Base-by-base conservation (phyloP, 2,113 vertebrate species). In the Planiliza haematocheilus region DNA sequence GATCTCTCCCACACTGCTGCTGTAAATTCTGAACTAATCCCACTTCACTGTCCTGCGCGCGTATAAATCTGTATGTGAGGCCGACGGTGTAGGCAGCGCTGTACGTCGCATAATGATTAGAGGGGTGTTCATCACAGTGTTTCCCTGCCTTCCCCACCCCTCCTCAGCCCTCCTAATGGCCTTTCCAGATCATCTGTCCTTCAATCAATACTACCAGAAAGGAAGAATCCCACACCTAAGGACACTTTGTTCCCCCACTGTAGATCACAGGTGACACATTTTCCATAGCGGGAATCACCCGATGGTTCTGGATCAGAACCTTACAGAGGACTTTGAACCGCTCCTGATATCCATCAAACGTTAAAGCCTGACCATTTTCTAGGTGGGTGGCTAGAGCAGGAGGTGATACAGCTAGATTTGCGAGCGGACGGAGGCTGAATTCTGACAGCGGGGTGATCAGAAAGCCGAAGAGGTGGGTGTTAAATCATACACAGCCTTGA, bases 131-230 rank as follows among this genome's bases (percentile, higher is more conserved):
- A 86, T 87, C 79, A 74, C 85, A 51, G 79, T 49, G 63, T 70
- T 63, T 52, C 56, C 62, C 30, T 62, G 51, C 53, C 65, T 58
- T 36, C 48, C 18, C 61, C 67, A 30, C 57, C 71, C 68, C 71
- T 74, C 77, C 70, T 74, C 86, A 77, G 70, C 90, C 71, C 76
- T 83, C 68, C 71, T 88, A 91, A 91, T 89, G 82, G 82, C 74
- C 34, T 71, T 72, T 78, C 88, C 70, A 84, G 78, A 91, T 88
- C 77, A 86, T 88, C 86, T 88, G 78, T 61, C 71, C 71, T 70
- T 81, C 80, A 86, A 90, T 90, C 92, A 87, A 91, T 92, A 92
- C 65, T 24, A 79, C 79, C 86, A 76, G 81, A 83, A 82, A 88
- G 82, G 70, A 82, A 83, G 72, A 80, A 83, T 88, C 87, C 64